Evolutionary conservation across 2,797 vertebrate genomes (phyloP).

Genomic region (Artibeus lituratus): DNA sequence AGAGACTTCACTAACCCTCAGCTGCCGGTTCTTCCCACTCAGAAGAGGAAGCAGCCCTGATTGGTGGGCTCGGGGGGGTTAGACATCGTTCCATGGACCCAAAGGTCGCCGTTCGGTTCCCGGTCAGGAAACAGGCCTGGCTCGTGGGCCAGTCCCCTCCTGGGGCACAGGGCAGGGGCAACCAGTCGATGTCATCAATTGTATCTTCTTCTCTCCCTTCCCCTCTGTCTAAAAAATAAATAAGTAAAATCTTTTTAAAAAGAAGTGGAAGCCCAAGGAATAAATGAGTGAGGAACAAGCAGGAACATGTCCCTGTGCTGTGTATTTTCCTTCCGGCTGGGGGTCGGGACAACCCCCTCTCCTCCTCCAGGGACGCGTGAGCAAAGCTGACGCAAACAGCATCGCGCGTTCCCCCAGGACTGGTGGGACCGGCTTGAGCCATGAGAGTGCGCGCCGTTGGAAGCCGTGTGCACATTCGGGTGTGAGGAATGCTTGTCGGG

Average conservation of each 20-base stretch:
- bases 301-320: neutral
- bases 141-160: neutral
- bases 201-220: neutral
- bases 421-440: neutral
- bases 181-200: neutral
- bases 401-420: neutral
- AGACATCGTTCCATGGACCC: neutral
- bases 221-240: neutral
- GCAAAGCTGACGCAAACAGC: neutral
- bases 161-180: neutral
- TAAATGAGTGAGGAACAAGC: neutral
- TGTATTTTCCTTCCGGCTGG: neutral
- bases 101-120: neutral
- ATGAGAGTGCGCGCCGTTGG: neutral
- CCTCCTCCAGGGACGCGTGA: neutral
- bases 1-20: neutral
- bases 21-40: neutral
- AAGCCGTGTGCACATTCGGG: slow-evolving; percentile 44
- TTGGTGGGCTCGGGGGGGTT: neutral
- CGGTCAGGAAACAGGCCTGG: neutral
- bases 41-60: neutral
- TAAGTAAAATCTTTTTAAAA: neutral
- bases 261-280: neutral
- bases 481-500: slow-evolving; percentile 52
- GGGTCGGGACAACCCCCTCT: neutral